Evolutionary conservation across 2,113 vertebrate genomes (phyloP), one percentile per base, ranked within the genome.

Genomic region (Indicator indicator): DNA sequence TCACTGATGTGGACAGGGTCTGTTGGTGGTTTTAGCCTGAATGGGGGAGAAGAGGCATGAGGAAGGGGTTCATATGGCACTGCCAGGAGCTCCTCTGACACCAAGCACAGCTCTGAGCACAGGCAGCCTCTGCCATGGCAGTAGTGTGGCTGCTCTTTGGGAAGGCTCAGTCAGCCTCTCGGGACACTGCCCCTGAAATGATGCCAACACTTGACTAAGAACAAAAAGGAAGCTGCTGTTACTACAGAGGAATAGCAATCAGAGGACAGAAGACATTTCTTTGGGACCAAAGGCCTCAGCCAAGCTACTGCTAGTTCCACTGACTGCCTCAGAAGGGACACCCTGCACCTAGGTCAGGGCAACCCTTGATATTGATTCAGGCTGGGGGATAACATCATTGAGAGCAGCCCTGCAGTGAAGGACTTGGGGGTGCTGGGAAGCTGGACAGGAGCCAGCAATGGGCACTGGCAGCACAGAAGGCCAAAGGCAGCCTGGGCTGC

Each of bases 51-150:
- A 55, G 4, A 8, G 52, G 67, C 8, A 4, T 0, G 14, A 63
- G 77, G 69, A 67, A 60, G n/a, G 44, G 50, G 26, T 2, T 65
- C 38, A 10, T 10, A 6, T 0, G 9, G 75, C 54, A 5, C 70
- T 42, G 58, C 70, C 12, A 6, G 17, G 28, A 42, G 83, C 26
- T 56, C 44, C 59, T 1, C 1, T 5, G 52, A 15, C 78, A 26
- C 15, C 2, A 9, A 55, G 2, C 48, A 4, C 1, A 19, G 60
- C 60, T 26, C 24, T 7, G 18, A 9, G 17, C 1, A 3, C 73
- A 18, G 56, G 60, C 3, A 1, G 50, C 60, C 86, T 64, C 71
- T 86, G 38, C 80, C 63, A 6, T 7, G 1, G 0, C 59, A 82
- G 48, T 1, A 0, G 54, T 28, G 27, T 77, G 63, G 72, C 58